Conservation (phyloP, 1,140 invertebrate genomes). For the Eupristina koningsbergeri region DNA sequence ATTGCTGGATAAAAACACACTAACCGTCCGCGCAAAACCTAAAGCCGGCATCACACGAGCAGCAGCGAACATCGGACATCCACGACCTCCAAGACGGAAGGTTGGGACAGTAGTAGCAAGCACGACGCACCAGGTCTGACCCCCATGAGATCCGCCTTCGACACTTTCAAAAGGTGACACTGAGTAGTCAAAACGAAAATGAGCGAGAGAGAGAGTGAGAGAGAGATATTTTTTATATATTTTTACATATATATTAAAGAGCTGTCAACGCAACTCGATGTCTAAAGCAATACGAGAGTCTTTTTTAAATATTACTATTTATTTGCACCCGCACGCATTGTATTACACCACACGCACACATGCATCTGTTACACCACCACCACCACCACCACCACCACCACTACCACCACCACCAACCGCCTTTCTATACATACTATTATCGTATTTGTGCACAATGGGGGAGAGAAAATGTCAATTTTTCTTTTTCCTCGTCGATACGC, state of each 20-base stretch:
- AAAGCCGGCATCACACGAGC: constrained; percentile 71
- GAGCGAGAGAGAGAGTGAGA: background rate
- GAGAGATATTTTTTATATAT: too few relatives aligned
- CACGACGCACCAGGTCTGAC: constrained; percentile 57
- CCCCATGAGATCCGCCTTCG: constrained; percentile 69
- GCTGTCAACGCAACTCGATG: background rate
- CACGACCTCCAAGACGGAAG: constrained; percentile 69
- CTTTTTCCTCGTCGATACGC: background rate
- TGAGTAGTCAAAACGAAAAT: constrained; percentile 43
- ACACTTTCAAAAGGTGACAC: constrained; percentile 73
- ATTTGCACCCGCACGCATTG: constrained; percentile 15
- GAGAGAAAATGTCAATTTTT: constrained; percentile 6
- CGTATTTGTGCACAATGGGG: background rate
- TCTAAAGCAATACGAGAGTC: background rate
- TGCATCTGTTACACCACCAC: too few relatives aligned
- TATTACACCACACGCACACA: background rate
- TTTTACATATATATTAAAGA: too few relatives aligned
- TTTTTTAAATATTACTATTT: background rate
- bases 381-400: too few relatives aligned
- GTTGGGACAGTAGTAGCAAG: constrained; percentile 65
- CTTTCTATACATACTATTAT: background rate
- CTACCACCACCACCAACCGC: background rate
- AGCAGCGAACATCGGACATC: constrained; percentile 71
- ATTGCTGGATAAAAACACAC: constrained; percentile 34
- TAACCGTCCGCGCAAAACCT: constrained; percentile 31